These are phyloP conservation scores for Malurus leucopterus DNA, from an alignment of 2,797 vertebrate species.

Conservation along the genomic window DNA sequence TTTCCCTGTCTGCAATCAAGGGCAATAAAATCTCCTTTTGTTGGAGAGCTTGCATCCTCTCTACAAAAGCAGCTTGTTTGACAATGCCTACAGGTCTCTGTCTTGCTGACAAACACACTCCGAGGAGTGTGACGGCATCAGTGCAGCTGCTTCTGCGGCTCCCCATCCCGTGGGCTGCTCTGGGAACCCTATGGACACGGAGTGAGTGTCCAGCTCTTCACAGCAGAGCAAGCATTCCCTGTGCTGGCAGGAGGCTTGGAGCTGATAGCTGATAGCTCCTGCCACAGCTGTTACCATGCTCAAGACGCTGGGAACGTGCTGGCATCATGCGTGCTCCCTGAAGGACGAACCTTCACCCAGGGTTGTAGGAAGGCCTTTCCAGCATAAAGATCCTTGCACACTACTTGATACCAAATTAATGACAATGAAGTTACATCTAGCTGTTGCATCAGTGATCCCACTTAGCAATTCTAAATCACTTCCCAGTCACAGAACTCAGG, in stretches of 20 bases:
- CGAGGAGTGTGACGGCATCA: neutral
- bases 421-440: neutral
- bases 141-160: neutral
- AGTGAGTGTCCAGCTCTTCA: neutral
- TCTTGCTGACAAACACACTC: neutral
- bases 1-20: neutral
- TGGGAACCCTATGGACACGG: rapidly evolving
- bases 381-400: neutral
- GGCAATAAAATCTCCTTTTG: neutral
- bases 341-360: neutral
- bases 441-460: neutral
- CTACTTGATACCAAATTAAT: neutral
- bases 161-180: neutral
- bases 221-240: neutral
- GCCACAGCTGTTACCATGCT: neutral
- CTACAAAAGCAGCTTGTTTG: neutral
- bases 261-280: neutral
- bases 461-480: neutral
- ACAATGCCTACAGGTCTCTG: rapidly evolving
- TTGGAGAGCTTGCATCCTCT: neutral
- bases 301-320: neutral
- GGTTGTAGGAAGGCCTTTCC: neutral
- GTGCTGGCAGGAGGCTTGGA: neutral
- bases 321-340: neutral
- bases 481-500: neutral